phyloP scores from a whole-genome alignment of 2,797 vertebrate species.

The Rhinatrema bivittatum region DNA sequence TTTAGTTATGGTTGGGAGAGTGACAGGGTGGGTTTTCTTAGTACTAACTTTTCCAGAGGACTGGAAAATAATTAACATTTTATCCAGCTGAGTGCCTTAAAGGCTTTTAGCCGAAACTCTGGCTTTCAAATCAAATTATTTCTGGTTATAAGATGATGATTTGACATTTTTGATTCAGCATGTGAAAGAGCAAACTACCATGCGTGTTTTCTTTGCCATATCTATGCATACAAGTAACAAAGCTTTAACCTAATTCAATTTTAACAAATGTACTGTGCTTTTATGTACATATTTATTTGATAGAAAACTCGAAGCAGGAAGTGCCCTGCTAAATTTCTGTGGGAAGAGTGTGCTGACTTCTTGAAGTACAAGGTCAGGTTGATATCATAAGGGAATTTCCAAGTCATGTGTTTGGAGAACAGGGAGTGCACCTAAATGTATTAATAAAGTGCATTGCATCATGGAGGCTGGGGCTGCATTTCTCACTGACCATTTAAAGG shows the following conservation, averaged over 20 bases:
- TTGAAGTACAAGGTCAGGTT: slow-evolving; percentile 1
- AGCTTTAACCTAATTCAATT: slow-evolving; percentile 3
- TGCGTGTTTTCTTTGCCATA: slow-evolving; percentile 10
- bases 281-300: neutral
- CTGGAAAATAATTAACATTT: slow-evolving; percentile 9
- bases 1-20: slow-evolving; percentile 6
- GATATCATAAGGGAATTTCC: neutral
- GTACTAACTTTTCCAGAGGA: neutral
- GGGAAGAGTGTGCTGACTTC: slow-evolving; percentile 1
- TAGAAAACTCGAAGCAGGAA: neutral
- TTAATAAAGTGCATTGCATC: neutral
- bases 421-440: neutral
- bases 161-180: slow-evolving; percentile 23
- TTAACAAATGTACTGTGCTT: neutral
- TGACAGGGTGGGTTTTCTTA: neutral
- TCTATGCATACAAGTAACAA: neutral
- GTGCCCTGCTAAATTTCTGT: neutral
- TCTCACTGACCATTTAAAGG: slow-evolving; percentile 1
- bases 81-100: slow-evolving; percentile 9
- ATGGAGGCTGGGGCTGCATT: rapidly evolving
- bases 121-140: slow-evolving; percentile 31
- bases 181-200: slow-evolving; percentile 8
- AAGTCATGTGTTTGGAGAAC: neutral
- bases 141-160: slow-evolving; percentile 20
- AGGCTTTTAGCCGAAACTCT: slow-evolving; percentile 20